Conservation (phyloP, 2,797 vertebrate genomes). For the Champsocephalus gunnari region DNA sequence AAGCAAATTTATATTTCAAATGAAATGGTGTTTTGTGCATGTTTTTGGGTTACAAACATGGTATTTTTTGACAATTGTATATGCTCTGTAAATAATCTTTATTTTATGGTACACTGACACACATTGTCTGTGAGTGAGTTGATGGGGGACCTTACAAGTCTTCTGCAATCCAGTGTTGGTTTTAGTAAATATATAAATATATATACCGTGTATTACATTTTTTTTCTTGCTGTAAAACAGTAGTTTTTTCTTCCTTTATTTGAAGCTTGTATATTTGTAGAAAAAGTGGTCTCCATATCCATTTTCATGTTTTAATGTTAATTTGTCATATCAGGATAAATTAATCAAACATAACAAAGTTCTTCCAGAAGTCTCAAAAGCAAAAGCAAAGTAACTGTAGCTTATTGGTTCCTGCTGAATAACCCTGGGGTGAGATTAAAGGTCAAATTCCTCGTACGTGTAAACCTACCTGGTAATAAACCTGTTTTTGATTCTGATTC, state of each 20-base stretch:
- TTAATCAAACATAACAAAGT: constrained; percentile 25
- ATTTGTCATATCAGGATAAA: constrained; percentile 30
- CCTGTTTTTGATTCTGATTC: no score
- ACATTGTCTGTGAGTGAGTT: constrained; percentile 66
- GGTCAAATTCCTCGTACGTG: not conserved
- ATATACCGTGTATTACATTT: constrained; percentile 62
- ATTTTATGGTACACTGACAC: constrained; percentile 79
- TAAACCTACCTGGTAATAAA: no score
- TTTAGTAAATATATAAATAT: constrained; percentile 71
- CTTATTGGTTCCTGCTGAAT: constrained; percentile 21
- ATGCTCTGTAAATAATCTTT: constrained; percentile 88
- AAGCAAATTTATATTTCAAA: constrained; percentile 84
- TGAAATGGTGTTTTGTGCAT: constrained; percentile 86
- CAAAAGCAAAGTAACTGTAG: constrained; percentile 1
- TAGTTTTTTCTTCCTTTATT: constrained; percentile 52
- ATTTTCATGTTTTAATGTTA: constrained; percentile 49
- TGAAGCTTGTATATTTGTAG: constrained; percentile 82
- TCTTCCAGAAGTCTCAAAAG: constrained; percentile 37
- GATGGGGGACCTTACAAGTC: constrained; percentile 61
- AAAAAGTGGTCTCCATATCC: constrained; percentile 60
- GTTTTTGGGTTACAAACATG: constrained; percentile 82
- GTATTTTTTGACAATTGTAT: constrained; percentile 87
- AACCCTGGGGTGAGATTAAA: constrained; percentile 30
- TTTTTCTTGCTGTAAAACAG: constrained; percentile 70
- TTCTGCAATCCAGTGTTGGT: constrained; percentile 72